Evolutionary conservation across 2,113 vertebrate genomes (phyloP).

Genomic region (Oryzias woworae): DNA sequence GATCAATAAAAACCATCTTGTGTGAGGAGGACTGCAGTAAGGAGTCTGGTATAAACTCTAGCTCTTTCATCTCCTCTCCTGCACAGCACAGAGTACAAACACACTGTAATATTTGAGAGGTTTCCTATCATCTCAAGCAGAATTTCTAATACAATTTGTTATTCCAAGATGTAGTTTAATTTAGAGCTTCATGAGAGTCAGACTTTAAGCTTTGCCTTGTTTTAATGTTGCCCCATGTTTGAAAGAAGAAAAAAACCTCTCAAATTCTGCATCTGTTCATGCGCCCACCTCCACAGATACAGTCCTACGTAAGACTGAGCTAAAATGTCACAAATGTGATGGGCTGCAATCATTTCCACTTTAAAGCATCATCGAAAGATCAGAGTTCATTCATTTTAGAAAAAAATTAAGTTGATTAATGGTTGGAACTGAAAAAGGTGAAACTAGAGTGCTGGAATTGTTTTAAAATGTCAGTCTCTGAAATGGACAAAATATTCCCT

Average conservation of each 20-base stretch:
- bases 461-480: too few species aligned
- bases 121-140: slow-evolving; percentile 10
- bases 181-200: too few species aligned
- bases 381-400: too few species aligned
- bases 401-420: too few species aligned
- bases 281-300: background rate
- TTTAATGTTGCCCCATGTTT: background rate
- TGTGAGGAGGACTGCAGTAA: slow-evolving; percentile 88
- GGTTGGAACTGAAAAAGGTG: too few species aligned
- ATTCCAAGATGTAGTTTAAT: background rate
- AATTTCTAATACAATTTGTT: slow-evolving; percentile 17
- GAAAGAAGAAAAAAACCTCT: background rate
- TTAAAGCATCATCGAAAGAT: too few species aligned
- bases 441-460: too few species aligned
- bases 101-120: slow-evolving; percentile 38
- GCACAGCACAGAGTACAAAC: slow-evolving; percentile 58
- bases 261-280: background rate
- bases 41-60: slow-evolving; percentile 90
- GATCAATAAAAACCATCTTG: slow-evolving; percentile 92
- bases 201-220: too few species aligned
- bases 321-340: too few species aligned
- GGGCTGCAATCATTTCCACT: too few species aligned
- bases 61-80: slow-evolving; percentile 92
- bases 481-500: too few species aligned
- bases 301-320: background rate